Evolutionary conservation across 2,797 vertebrate species (phyloP).

Genomic region (Arnoldichthys spilopterus): DNA sequence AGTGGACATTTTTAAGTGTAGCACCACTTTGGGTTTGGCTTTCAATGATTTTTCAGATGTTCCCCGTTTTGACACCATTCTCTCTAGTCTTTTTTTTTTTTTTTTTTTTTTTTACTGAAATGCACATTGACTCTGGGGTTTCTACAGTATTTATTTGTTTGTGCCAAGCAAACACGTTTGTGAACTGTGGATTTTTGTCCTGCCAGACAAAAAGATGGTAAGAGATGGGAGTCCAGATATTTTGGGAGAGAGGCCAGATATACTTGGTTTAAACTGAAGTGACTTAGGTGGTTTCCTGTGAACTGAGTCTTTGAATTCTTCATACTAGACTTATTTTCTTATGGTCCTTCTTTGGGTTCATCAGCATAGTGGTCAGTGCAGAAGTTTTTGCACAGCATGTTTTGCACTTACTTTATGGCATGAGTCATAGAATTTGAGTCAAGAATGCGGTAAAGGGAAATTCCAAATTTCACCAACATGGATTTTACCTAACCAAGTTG

Average conservation of each 20-base stretch:
- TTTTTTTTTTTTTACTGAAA: not conserved
- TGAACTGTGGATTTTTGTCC: not conserved
- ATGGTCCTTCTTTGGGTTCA: not conserved
- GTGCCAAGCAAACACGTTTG: not conserved
- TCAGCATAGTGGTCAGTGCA: not conserved
- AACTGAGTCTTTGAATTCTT: conserved; percentile 56
- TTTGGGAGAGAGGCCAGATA: conserved; percentile 15
- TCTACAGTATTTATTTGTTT: not conserved
- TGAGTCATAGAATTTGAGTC: not conserved
- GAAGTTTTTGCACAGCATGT: not conserved
- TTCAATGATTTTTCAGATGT: conserved; percentile 36
- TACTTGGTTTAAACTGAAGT: conserved; percentile 48
- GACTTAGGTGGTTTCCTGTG: conserved; percentile 60
- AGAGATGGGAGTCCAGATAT: conserved; percentile 10
- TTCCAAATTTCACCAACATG: conserved; percentile 8
- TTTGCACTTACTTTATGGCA: not conserved
- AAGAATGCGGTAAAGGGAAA: not conserved
- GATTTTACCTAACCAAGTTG: conserved; percentile 1
- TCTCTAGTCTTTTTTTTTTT: not conserved
- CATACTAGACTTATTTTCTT: conserved; percentile 29
- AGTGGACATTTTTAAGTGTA: not conserved
- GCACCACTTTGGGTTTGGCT: not conserved
- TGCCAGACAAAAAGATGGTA: not conserved
- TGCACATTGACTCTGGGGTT: conserved; percentile 1
- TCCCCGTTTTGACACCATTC: conserved; percentile 39